Evolutionary conservation across 2,888 invertebrate genomes (phyloP).

Genomic region (Diaphora mendica): DNA sequence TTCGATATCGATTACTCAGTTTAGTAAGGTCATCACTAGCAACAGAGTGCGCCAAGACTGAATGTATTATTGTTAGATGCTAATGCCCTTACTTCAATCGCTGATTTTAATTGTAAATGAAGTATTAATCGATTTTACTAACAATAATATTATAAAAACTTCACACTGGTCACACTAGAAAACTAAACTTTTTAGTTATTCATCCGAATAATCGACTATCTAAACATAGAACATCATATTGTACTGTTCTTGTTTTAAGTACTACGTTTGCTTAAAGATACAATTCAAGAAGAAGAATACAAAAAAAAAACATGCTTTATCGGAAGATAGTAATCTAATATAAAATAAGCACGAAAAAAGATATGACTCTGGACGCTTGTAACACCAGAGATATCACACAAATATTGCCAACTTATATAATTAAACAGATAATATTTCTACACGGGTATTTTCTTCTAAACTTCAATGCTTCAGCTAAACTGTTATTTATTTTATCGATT

Average conservation of each 20-base stretch:
- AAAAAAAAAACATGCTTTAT: background rate
- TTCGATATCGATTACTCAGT: slow-evolving; percentile 8
- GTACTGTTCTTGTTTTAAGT: too few relatives aligned
- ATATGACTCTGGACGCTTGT: background rate
- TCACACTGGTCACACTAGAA: background rate
- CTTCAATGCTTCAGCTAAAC: background rate
- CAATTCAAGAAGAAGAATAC: background rate
- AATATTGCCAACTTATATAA: background rate
- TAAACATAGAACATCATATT: background rate
- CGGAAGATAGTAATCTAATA: background rate
- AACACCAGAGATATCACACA: background rate
- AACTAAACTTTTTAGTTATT: background rate
- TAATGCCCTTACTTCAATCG: background rate
- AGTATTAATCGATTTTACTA: slow-evolving; percentile 1
- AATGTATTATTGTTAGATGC: background rate
- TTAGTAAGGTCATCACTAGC: background rate
- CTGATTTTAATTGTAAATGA: background rate
- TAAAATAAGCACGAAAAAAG: background rate
- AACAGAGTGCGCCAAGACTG: background rate
- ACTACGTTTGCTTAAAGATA: background rate
- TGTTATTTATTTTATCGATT: background rate
- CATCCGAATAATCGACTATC: background rate
- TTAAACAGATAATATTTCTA: background rate
- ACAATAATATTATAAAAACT: background rate
- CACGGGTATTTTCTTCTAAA: background rate